Evolutionary conservation across 1,140 invertebrate species (phyloP).

Genomic region (Euschistus heros): DNA sequence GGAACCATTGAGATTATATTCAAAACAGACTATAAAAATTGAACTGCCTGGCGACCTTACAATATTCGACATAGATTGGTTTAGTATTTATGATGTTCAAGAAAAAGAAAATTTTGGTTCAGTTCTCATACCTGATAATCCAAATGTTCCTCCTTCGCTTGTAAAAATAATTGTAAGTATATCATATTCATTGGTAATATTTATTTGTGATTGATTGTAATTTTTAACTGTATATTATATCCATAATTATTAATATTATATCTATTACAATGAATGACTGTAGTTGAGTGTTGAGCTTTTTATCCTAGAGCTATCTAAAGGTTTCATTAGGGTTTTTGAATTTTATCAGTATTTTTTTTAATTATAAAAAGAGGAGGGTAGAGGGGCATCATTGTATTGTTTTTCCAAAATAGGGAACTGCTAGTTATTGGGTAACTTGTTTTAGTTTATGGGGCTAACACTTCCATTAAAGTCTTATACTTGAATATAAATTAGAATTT

Average conservation of each 20-base stretch:
- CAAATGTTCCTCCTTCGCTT: conserved; percentile 77
- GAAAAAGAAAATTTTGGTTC: conserved; percentile 62
- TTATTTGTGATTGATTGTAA: not conserved
- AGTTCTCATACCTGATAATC: conserved; percentile 62
- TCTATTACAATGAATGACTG: not conserved
- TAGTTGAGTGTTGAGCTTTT: too few relatives aligned
- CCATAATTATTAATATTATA: not conserved
- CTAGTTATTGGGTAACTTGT: too few relatives aligned
- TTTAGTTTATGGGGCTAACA: too few relatives aligned
- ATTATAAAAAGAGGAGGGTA: too few relatives aligned
- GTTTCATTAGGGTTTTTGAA: too few relatives aligned
- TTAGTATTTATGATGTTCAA: conserved; percentile 65
- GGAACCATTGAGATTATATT: conserved; percentile 57
- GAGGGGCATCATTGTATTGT: too few relatives aligned
- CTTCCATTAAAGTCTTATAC: too few relatives aligned
- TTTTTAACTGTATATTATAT: not conserved
- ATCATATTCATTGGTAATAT: not conserved
- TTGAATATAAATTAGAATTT: too few relatives aligned
- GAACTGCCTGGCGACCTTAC: conserved; percentile 72
- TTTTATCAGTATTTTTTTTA: too few relatives aligned
- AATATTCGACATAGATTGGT: conserved; percentile 75
- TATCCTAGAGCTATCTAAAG: too few relatives aligned
- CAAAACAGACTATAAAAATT: conserved; percentile 61
- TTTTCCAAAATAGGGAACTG: too few relatives aligned
- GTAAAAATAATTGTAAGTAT: conserved; percentile 40